These are phyloP conservation scores for Xestia c-nigrum DNA, from an alignment of 2,888 invertebrate genomes.

Conservation along the genomic window DNA sequence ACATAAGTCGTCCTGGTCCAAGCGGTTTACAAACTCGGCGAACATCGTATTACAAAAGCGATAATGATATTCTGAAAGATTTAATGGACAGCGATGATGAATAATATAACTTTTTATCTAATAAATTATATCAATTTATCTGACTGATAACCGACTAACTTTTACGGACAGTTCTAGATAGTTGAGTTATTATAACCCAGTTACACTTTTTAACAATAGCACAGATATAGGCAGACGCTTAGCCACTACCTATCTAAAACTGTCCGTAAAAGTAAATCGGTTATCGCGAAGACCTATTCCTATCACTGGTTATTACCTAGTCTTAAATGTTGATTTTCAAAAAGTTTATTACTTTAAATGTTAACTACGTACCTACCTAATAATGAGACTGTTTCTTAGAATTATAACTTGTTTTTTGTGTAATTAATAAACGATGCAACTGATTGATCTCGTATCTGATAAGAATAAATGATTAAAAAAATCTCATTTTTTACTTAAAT, in stretches of 20 bases:
- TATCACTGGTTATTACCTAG: conserved; percentile 1
- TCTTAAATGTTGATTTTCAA: conserved; percentile 6
- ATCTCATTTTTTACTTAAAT: conserved; percentile 20
- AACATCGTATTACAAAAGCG: conserved; percentile 39
- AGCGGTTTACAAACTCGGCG: conserved; percentile 49
- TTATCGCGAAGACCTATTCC: conserved; percentile 18
- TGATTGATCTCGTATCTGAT: conserved; percentile 32
- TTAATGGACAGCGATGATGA: conserved; percentile 36
- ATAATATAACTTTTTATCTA: conserved; percentile 35
- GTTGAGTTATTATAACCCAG: background rate
- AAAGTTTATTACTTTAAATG: conserved; percentile 2
- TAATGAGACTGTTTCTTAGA: conserved; percentile 33
- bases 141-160: conserved; percentile 29
- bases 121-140: conserved; percentile 38
- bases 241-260: background rate
- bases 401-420: conserved; percentile 35
- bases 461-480: conserved; percentile 28
- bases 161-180: background rate
- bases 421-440: conserved; percentile 32
- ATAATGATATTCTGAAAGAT: conserved; percentile 35
- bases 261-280: conserved; percentile 15
- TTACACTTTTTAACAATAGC: background rate
- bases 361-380: conserved; percentile 35
- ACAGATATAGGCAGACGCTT: conserved; percentile 19
- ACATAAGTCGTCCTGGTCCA: conserved; percentile 40